Percentiles rank a stretch among this genome's conserved stretches.
Conservation (phyloP, 1,140 invertebrate genomes). For the Drosophila carrolli region DNA sequence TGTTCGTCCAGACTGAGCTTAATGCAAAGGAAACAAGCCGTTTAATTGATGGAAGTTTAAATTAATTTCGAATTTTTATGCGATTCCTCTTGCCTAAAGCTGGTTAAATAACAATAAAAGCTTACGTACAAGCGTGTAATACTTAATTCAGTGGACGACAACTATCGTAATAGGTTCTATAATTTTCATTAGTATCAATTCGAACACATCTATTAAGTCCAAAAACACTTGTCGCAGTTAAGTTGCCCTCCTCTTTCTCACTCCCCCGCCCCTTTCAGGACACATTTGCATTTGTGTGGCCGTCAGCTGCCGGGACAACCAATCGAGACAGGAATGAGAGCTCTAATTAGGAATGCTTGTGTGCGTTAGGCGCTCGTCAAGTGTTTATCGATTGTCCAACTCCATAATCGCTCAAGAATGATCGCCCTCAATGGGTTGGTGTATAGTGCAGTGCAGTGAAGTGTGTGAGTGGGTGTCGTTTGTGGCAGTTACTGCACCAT, state of each 20-base stretch:
- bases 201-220: conserved; percentile 53
- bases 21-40: conserved; percentile 42
- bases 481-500: conserved; percentile 30
- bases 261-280: not conserved
- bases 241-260: conserved; percentile 5
- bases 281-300: conserved; percentile 13
- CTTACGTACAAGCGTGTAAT: conserved; percentile 2
- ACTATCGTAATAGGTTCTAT: conserved; percentile 38
- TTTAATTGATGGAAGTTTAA: conserved; percentile 42
- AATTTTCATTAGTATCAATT: conserved; percentile 46
- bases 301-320: conserved; percentile 48
- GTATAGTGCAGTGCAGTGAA: not conserved
- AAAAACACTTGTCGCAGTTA: conserved; percentile 69
- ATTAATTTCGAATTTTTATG: conserved; percentile 14
- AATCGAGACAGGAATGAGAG: conserved; percentile 3
- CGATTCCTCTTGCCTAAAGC: conserved; percentile 25
- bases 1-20: conserved; percentile 12
- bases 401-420: conserved; percentile 60
- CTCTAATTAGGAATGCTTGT: conserved; percentile 34
- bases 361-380: conserved; percentile 20
- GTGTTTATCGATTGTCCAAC: conserved; percentile 52
- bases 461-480: conserved; percentile 23
- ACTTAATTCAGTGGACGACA: conserved; percentile 27
- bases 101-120: conserved; percentile 42
- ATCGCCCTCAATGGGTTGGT: conserved; percentile 45